phyloP scores from a whole-genome alignment of 2,888 invertebrate genomes.

The Phania funesta region DNA sequence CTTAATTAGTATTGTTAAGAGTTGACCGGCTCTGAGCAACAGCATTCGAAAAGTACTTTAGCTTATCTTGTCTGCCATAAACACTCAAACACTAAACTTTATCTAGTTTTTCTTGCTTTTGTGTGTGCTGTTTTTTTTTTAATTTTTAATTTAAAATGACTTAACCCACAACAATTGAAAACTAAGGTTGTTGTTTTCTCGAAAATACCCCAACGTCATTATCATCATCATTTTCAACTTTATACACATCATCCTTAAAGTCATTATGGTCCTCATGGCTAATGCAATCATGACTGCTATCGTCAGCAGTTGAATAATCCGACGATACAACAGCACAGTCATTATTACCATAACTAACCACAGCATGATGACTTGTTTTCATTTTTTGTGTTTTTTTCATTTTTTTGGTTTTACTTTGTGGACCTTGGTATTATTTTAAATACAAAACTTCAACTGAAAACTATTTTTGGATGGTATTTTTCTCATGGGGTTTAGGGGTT shows the following conservation, averaged over 20 bases:
- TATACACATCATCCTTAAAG: slow-evolving; percentile 20
- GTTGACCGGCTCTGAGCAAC: slow-evolving; percentile 5
- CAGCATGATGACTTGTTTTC: slow-evolving; percentile 17
- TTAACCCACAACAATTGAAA: slow-evolving; percentile 35
- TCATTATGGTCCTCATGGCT: slow-evolving; percentile 14
- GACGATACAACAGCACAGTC: background rate
- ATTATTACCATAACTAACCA: slow-evolving; percentile 33
- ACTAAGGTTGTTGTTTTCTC: slow-evolving; percentile 15
- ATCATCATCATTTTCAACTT: slow-evolving; percentile 30
- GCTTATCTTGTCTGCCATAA: background rate
- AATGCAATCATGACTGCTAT: slow-evolving; percentile 16
- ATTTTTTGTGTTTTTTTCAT: background rate
- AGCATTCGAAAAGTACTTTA: background rate
- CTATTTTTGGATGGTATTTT: slow-evolving; percentile 42
- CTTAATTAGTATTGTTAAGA: slow-evolving; percentile 51
- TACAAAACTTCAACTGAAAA: slow-evolving; percentile 59
- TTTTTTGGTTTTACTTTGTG: slow-evolving; percentile 19
- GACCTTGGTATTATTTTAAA: slow-evolving; percentile 52
- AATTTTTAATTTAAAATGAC: slow-evolving; percentile 35
- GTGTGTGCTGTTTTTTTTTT: slow-evolving; percentile 9
- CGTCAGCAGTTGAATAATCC: background rate
- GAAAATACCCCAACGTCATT: background rate
- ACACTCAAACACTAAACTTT: slow-evolving; percentile 31
- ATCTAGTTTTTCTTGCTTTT: slow-evolving; percentile 10
- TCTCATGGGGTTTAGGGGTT: slow-evolving; percentile 32